Percentiles rank a stretch among this genome's conserved stretches.
Conservation (phyloP, 2,888 invertebrate species). For the Leucophenga maculata region DNA sequence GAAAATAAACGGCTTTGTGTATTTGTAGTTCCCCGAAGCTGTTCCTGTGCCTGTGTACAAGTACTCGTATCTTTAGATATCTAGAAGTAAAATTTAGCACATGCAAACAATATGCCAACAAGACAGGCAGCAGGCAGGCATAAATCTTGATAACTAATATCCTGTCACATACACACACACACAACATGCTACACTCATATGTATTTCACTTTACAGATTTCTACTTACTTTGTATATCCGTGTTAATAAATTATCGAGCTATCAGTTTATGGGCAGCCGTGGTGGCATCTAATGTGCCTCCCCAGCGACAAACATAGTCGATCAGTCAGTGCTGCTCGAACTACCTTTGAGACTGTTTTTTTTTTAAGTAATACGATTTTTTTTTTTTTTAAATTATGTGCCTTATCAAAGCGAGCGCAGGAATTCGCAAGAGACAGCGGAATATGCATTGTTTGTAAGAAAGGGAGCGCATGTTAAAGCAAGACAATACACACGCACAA, state of each 20-base stretch:
- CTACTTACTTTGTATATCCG: constrained; percentile 22
- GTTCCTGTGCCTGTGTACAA: too few species aligned
- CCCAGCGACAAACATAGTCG: constrained; percentile 11
- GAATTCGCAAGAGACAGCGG: too few species aligned
- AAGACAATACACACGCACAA: constrained; percentile 28
- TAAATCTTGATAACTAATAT: constrained; percentile 49
- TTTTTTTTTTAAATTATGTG: constrained; percentile 18
- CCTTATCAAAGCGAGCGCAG: constrained; percentile 4
- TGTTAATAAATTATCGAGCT: constrained; percentile 48
- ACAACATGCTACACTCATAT: too few species aligned
- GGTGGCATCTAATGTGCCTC: constrained; percentile 14
- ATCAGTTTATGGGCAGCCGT: constrained; percentile 34
- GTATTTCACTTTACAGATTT: too few species aligned
- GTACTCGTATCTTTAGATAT: not conserved
- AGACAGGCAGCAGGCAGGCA: constrained; percentile 41
- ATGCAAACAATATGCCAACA: constrained; percentile 47
- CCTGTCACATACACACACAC: constrained; percentile 10
- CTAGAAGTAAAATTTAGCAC: constrained; percentile 47
- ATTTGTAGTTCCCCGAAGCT: too few species aligned
- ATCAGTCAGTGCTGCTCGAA: not conserved
- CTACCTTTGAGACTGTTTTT: constrained; percentile 11
- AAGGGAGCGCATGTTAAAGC: constrained; percentile 17
- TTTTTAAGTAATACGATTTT: too few species aligned
- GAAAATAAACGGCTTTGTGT: too few species aligned
- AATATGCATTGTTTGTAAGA: constrained; percentile 1